These are phyloP conservation scores for Lacerta viridis DNA, from an alignment of 2,797 vertebrate genomes.

Conservation along the genomic window DNA sequence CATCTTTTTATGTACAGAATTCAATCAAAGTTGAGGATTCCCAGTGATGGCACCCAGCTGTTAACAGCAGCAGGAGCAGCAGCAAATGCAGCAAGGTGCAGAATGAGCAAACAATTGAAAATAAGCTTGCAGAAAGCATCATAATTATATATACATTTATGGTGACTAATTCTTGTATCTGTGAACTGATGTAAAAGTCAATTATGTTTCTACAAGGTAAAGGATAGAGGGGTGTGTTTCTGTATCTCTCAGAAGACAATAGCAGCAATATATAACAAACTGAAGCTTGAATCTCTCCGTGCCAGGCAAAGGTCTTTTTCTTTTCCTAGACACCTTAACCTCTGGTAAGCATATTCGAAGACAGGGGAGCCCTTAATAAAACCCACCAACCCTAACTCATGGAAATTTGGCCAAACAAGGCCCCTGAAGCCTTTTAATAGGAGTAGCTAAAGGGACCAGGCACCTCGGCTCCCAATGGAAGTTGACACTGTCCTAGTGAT, in stretches of 20 bases:
- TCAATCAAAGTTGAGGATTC: background rate
- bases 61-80: background rate
- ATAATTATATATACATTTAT: background rate
- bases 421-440: background rate
- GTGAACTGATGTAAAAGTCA: no score
- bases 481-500: background rate
- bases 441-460: background rate
- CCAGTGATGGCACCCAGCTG: background rate
- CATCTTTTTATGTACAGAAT: background rate
- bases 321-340: background rate
- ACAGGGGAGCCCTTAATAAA: background rate
- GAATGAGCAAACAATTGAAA: background rate
- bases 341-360: background rate
- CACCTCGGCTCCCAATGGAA: background rate
- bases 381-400: no score
- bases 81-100: conserved; percentile 35
- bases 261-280: background rate
- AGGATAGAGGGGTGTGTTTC: background rate
- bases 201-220: background rate
- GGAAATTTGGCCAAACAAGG: background rate
- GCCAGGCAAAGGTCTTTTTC: background rate
- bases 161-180: background rate
- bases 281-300: background rate
- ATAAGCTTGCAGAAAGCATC: background rate
- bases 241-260: background rate